Conservation (phyloP, 2,888 invertebrate genomes). For the Seira ritae region DNA sequence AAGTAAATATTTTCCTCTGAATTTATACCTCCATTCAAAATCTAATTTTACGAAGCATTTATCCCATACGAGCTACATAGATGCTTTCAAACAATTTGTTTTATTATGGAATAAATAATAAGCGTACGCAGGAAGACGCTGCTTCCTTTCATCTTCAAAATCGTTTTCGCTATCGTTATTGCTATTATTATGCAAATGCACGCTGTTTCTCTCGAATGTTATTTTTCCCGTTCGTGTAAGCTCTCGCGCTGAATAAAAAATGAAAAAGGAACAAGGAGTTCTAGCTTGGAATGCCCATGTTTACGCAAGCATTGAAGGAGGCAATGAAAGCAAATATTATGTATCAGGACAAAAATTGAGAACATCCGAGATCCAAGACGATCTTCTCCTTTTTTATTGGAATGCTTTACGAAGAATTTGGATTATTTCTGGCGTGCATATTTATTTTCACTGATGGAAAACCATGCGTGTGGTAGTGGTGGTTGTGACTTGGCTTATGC, state of each 20-base stretch:
- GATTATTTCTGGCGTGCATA: conserved; percentile 63
- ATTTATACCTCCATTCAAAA: too few relatives aligned
- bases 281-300: not conserved
- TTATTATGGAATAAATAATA: not conserved
- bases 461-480: not conserved
- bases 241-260: conserved; percentile 2
- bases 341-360: conserved; percentile 8
- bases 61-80: too few relatives aligned
- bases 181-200: conserved; percentile 39
- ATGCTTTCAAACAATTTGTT: too few relatives aligned
- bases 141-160: too few relatives aligned
- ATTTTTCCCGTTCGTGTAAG: conserved; percentile 5
- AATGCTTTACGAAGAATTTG: conserved; percentile 24
- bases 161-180: conserved; percentile 32
- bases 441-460: conserved; percentile 48
- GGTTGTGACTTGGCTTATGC: not conserved
- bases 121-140: not conserved
- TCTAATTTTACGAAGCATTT: too few relatives aligned
- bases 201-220: conserved; percentile 23
- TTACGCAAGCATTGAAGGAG: conserved; percentile 18
- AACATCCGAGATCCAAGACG: too few relatives aligned
- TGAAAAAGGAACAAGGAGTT: not conserved
- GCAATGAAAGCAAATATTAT: conserved; percentile 22
- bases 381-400: conserved; percentile 32
- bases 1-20: too few relatives aligned